These are phyloP conservation scores for Spongilla lacustris DNA, from an alignment of 37 sponge, comb jelly and placozoan genomes.

Conservation along the genomic window DNA sequence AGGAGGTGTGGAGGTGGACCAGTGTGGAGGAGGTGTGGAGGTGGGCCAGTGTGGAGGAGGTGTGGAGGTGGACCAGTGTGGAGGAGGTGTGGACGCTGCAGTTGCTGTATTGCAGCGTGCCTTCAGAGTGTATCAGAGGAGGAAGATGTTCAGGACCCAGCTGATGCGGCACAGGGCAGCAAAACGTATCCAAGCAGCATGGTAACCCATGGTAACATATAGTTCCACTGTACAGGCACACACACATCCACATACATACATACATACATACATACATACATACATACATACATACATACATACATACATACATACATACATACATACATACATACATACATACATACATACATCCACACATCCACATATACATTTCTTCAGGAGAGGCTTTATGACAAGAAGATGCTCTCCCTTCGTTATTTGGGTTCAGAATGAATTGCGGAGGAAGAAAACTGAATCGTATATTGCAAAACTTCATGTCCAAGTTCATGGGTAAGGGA, in stretches of 20 bases:
- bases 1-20: too few relatives aligned
- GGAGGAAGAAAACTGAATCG: slow-evolving; percentile 41
- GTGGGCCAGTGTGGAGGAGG: not conserved
- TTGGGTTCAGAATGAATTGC: slow-evolving; percentile 15
- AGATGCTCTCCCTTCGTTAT: slow-evolving; percentile 25
- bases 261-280: too few relatives aligned
- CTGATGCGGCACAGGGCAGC: slow-evolving; percentile 35
- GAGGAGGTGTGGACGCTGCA: slow-evolving; percentile 3
- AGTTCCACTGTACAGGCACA: not conserved
- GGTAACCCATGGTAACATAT: slow-evolving; percentile 26
- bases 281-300: too few relatives aligned
- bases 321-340: too few relatives aligned
- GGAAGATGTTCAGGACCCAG: not conserved
- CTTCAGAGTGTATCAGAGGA: slow-evolving; percentile 17
- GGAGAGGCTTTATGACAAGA: slow-evolving; percentile 57
- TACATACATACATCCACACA: not conserved
- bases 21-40: not conserved
- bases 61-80: not conserved
- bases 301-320: too few relatives aligned
- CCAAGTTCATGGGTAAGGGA: slow-evolving; percentile 49
- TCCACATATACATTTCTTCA: not conserved
- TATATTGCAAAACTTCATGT: slow-evolving; percentile 35
- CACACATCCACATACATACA: too few relatives aligned
- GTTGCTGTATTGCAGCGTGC: slow-evolving; percentile 29
- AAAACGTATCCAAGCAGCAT: slow-evolving; percentile 50